Conservation (phyloP, 2,113 vertebrate species). For the Ochotona princeps region DNA sequence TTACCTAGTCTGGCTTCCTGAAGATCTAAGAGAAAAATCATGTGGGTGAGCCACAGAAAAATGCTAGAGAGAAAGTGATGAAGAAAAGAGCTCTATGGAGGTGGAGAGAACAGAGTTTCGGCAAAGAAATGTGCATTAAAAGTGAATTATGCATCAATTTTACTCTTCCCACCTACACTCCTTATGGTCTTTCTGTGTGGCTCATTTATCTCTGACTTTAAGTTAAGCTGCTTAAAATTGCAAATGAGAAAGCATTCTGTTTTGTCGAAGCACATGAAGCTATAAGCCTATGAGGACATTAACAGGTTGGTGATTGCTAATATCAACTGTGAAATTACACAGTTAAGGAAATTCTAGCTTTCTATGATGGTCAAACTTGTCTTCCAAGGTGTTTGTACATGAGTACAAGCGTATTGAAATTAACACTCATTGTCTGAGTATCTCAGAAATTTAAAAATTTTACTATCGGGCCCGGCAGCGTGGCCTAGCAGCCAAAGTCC, state of each 20-base stretch:
- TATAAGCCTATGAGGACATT: background rate
- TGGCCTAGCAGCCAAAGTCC: too few relatives aligned
- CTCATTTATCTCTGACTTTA: conserved; percentile 78
- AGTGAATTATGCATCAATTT: conserved; percentile 82
- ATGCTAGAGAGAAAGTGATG: conserved; percentile 80
- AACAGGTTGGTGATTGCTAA: background rate
- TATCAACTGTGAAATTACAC: background rate
- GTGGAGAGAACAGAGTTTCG: conserved; percentile 46
- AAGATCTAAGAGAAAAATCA: conserved; percentile 79
- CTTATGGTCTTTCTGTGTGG: conserved; percentile 84
- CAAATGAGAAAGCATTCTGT: conserved; percentile 62
- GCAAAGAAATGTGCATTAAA: conserved; percentile 78
- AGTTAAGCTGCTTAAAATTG: conserved; percentile 71
- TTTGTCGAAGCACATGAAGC: conserved; percentile 41
- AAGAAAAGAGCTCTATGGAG: conserved; percentile 73
- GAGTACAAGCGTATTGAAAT: background rate
- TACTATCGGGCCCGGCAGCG: too few relatives aligned
- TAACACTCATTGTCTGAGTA: background rate
- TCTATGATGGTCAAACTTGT: background rate
- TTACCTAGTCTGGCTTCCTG: conserved; percentile 67
- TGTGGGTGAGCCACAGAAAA: conserved; percentile 77
- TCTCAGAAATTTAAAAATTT: background rate
- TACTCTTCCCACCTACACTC: conserved; percentile 85
- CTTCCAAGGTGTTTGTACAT: background rate
- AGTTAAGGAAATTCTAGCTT: background rate